These are phyloP conservation scores for Zhengitettix transpicula DNA, from an alignment of 2,888 invertebrate species.

Conservation along the genomic window DNA sequence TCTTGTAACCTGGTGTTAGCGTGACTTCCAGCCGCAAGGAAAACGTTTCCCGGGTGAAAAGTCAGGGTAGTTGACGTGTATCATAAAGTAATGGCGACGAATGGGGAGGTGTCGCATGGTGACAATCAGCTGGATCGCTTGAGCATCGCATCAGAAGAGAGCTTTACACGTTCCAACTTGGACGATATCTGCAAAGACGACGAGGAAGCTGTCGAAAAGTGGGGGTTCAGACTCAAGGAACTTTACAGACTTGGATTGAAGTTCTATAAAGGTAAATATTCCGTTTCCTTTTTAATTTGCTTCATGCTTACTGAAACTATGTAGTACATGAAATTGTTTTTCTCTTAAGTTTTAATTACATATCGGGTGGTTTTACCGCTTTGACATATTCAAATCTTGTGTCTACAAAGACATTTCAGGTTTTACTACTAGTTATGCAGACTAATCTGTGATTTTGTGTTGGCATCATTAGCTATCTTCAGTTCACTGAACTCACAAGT, in stretches of 20 bases:
- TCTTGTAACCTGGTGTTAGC: too few relatives aligned
- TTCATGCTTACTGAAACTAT: too few relatives aligned
- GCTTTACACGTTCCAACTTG: slow-evolving; percentile 6
- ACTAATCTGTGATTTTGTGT: too few relatives aligned
- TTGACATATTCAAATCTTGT: too few relatives aligned
- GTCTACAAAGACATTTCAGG: too few relatives aligned
- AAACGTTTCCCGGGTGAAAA: background rate
- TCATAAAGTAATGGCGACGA: slow-evolving; percentile 9
- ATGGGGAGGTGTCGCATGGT: slow-evolving; percentile 8
- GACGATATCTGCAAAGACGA: slow-evolving; percentile 9
- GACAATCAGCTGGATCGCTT: slow-evolving; percentile 10
- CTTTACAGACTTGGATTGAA: slow-evolving; percentile 76
- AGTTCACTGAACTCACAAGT: too few relatives aligned
- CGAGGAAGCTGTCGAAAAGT: slow-evolving; percentile 9
- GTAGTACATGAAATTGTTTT: too few relatives aligned
- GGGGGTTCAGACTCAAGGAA: slow-evolving; percentile 34
- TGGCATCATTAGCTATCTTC: too few relatives aligned
- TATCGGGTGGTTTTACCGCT: too few relatives aligned
- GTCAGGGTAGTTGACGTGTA: background rate
- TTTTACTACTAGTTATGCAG: too few relatives aligned
- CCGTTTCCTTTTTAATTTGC: background rate
- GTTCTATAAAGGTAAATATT: slow-evolving; percentile 76
- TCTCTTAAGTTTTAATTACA: too few relatives aligned
- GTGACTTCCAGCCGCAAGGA: too few relatives aligned
- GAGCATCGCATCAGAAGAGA: slow-evolving; percentile 11